A percentile compares a stretch with the other conserved stretches of the same genome.
These are phyloP conservation scores for Calypte anna DNA, from an alignment of 2,113 vertebrate species.

Conservation along the genomic window DNA sequence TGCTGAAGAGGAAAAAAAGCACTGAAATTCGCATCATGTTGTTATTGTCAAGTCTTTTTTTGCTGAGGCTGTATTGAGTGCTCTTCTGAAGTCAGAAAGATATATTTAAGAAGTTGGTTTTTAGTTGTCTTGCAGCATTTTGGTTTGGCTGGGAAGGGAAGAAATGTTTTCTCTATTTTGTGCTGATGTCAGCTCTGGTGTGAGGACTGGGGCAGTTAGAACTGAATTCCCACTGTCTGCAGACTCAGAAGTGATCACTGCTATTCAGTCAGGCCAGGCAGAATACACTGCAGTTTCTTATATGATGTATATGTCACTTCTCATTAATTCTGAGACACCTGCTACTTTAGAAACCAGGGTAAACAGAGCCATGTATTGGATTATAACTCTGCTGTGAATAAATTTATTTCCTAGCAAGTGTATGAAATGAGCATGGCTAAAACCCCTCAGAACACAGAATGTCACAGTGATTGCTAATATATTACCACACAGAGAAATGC, in stretches of 20 bases:
- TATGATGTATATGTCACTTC: slow-evolving; percentile 77
- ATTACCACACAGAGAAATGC: slow-evolving; percentile 80
- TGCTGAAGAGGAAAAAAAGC: background rate
- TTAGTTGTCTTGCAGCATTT: background rate
- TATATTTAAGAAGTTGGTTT: background rate
- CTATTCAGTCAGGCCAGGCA: slow-evolving; percentile 68
- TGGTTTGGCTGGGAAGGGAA: background rate
- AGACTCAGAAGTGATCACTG: slow-evolving; percentile 31
- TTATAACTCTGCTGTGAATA: slow-evolving; percentile 81
- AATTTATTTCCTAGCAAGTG: slow-evolving; percentile 79
- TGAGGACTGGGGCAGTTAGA: background rate
- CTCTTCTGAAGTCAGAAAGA: background rate
- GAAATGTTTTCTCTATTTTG: background rate
- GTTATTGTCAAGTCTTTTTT: background rate
- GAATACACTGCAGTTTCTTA: slow-evolving; percentile 72
- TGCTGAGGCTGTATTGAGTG: background rate
- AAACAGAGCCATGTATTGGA: slow-evolving; percentile 80
- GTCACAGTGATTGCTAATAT: slow-evolving; percentile 87
- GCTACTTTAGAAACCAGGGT: slow-evolving; percentile 74
- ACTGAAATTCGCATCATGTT: background rate
- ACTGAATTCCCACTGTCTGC: slow-evolving; percentile 12
- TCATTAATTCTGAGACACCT: slow-evolving; percentile 78
- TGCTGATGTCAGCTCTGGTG: background rate
- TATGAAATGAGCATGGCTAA: slow-evolving; percentile 78
- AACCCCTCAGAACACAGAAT: slow-evolving; percentile 87